Conservation (phyloP, 2,888 invertebrate genomes). For the Philereme vetulata region DNA sequence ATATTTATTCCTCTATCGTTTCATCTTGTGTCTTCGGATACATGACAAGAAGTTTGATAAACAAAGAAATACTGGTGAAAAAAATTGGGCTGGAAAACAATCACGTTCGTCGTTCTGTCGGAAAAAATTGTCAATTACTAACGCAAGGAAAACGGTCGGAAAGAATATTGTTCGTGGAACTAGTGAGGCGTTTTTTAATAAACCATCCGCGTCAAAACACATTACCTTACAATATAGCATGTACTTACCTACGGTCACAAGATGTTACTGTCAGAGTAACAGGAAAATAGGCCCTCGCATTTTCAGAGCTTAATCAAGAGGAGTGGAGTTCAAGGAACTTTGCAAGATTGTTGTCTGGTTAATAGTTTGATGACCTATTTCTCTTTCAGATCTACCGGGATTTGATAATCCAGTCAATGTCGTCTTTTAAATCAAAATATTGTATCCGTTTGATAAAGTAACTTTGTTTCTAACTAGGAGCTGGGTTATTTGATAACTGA, state of each 20-base stretch:
- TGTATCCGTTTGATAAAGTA: not conserved
- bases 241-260: conserved; percentile 38
- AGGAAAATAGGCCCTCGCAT: conserved; percentile 36
- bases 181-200: conserved; percentile 41
- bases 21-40: not conserved
- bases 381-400: conserved; percentile 18
- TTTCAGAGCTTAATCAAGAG: conserved; percentile 45
- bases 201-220: conserved; percentile 42
- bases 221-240: conserved; percentile 39
- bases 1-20: not conserved
- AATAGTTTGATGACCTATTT: conserved; percentile 20
- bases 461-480: too few relatives aligned
- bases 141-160: conserved; percentile 36
- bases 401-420: conserved; percentile 3
- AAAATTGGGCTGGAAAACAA: conserved; percentile 32
- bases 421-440: not conserved
- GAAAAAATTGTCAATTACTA: conserved; percentile 44
- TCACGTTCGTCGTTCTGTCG: conserved; percentile 37
- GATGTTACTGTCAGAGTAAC: conserved; percentile 38
- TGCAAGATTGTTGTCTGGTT: conserved; percentile 21
- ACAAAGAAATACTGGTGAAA: conserved; percentile 30
- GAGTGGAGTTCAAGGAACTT: conserved; percentile 35
- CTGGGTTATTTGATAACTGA: too few relatives aligned
- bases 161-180: conserved; percentile 38
- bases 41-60: conserved; percentile 21